Evolutionary conservation across 2,888 invertebrate genomes (phyloP), one percentile per base, ranked within the genome.

Genomic region (Oscheius myriophilus): DNA sequence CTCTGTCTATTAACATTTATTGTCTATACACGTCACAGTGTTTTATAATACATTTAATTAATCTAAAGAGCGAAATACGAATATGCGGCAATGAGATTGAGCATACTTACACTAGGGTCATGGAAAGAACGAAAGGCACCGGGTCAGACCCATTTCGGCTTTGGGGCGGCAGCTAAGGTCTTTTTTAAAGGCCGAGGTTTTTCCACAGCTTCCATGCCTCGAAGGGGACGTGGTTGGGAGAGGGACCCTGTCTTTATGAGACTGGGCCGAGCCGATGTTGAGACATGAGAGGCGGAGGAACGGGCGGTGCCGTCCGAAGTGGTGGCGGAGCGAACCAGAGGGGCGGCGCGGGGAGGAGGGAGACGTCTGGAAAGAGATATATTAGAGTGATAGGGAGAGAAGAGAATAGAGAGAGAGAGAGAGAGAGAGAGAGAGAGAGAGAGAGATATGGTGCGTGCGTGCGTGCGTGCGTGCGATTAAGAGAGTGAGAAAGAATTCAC

Each of bases 171-270:
- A 25, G 52, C 39, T 11, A 21, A 4, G 3, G 54, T 62, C 53
- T 68, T 68, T 54, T 62, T 68, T 18, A 68, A 21, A 16, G 68
- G 68, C 1, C 55, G 52, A 41, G 68, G 68, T 21, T 61, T 61
- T 21, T 68, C 68, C 16, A 68, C 23, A 33, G 54, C 54, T 1
- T 52, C 67, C 61, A 61, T 51, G 12, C 39, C 53, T 23, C 42
- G 39, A 1, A 67, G 43, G 21, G 18, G 18, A 4, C 53, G 26
- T 11, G 53, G 54, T 33, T 66, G 66, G 25, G 53, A 54, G 12
- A 58, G 18, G 23, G 41, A 41, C 23, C 67, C 67, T 16, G 61
- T 52, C 26, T 61, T 62, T 46, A 68, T 68, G 16, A 68, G 68
- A 42, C 46, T 49, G 33, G 68, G 68, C 18, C 69, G 39, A 39